phyloP scores from a whole-genome alignment of 2,797 vertebrate species.

The Alca torda region DNA sequence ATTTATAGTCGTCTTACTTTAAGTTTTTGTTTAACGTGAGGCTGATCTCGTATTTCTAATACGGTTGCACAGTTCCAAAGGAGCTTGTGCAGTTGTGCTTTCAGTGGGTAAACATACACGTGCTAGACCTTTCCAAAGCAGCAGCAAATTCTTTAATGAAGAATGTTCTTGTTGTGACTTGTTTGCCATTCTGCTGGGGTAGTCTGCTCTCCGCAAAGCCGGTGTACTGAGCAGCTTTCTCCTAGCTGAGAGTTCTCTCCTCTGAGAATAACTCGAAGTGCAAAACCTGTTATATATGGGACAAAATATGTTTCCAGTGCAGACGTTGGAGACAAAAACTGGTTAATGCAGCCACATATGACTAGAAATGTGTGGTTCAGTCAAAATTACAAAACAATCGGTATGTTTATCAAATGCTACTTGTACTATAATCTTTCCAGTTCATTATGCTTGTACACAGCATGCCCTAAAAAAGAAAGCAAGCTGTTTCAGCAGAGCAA shows the following conservation, averaged over 20 bases:
- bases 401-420: background rate
- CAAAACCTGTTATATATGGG: background rate
- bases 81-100: background rate
- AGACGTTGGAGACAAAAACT: background rate
- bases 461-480: background rate
- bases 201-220: background rate
- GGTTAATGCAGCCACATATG: background rate
- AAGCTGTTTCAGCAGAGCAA: background rate
- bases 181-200: background rate
- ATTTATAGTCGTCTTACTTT: background rate
- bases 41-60: background rate
- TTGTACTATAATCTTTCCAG: background rate
- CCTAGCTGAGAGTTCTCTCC: background rate
- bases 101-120: accelerated
- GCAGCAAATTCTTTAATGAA: background rate
- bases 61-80: background rate
- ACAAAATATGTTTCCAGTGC: background rate
- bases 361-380: background rate
- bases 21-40: background rate
- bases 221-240: background rate
- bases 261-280: background rate
- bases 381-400: background rate
- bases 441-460: background rate
- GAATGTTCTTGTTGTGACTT: background rate
- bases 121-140: background rate